Conservation (phyloP, 92 coral and sea anemone species). For the Galaxea fascicularis region DNA sequence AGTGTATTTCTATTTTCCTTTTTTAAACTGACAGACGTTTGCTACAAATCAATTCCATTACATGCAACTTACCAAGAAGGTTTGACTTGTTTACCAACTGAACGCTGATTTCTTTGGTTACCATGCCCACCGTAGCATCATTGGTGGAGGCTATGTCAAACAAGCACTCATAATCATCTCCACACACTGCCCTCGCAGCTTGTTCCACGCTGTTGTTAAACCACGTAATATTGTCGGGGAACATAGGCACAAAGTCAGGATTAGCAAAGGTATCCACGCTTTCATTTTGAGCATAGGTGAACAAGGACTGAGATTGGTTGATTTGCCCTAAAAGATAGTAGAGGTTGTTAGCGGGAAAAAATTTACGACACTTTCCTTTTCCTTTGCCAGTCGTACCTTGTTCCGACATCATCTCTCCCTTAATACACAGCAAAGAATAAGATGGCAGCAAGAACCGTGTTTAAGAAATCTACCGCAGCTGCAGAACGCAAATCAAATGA, state of each 20-base stretch:
- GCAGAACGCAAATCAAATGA: too few relatives aligned
- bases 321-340: background rate
- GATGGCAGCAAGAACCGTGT: too few relatives aligned
- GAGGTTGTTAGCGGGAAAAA: too few relatives aligned
- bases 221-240: background rate
- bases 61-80: conserved; percentile 47
- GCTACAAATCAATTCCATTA: background rate
- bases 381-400: background rate
- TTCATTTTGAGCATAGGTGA: too few relatives aligned
- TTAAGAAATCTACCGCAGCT: too few relatives aligned
- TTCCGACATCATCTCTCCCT: too few relatives aligned
- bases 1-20: background rate
- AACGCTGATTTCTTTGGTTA: conserved; percentile 27
- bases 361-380: background rate
- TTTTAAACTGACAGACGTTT: background rate
- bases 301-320: too few relatives aligned
- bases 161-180: background rate
- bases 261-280: background rate
- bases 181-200: background rate
- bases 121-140: conserved; percentile 43
- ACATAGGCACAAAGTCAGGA: conserved; percentile 1
- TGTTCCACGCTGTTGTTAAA: background rate
- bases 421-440: too few relatives aligned
- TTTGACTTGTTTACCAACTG: conserved; percentile 40
- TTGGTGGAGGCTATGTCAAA: background rate